Conservation (phyloP, 2,113 vertebrate genomes). For the Archilochus colubris region DNA sequence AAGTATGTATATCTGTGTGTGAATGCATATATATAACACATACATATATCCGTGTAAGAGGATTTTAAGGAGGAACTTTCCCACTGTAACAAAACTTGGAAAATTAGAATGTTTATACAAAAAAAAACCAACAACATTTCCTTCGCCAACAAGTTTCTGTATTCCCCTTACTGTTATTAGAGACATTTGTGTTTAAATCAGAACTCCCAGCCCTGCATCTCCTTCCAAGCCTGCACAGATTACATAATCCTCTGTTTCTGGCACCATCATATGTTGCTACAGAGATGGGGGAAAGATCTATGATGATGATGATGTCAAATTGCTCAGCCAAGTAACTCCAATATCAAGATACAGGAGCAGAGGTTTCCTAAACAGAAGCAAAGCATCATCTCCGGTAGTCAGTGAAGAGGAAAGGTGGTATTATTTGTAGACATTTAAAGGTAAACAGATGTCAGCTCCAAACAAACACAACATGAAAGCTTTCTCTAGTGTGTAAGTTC, state of each 20-base stretch:
- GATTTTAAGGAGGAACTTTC: conserved; percentile 10
- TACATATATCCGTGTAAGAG: neutral
- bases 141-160: neutral
- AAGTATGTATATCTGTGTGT: neutral
- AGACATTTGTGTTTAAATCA: conserved; percentile 37
- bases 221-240: conserved; percentile 31
- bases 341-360: conserved; percentile 33
- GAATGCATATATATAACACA: neutral
- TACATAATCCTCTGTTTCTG: conserved; percentile 44
- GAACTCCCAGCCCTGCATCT: neutral
- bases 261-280: neutral
- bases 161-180: conserved; percentile 13
- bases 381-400: conserved; percentile 55
- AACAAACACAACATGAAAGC: conserved; percentile 35
- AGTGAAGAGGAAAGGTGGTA: conserved; percentile 63
- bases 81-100: conserved; percentile 35
- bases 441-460: conserved; percentile 52
- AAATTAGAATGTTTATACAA: conserved; percentile 29
- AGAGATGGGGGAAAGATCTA: neutral
- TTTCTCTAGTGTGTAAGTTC: conserved; percentile 26
- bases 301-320: conserved; percentile 51
- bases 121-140: neutral
- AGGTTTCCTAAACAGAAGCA: conserved; percentile 44
- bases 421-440: conserved; percentile 74
- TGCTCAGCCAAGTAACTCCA: conserved; percentile 14